Base-by-base conservation (phyloP, 2,888 invertebrate species). In the Drosophila fulvimacula region DNA sequence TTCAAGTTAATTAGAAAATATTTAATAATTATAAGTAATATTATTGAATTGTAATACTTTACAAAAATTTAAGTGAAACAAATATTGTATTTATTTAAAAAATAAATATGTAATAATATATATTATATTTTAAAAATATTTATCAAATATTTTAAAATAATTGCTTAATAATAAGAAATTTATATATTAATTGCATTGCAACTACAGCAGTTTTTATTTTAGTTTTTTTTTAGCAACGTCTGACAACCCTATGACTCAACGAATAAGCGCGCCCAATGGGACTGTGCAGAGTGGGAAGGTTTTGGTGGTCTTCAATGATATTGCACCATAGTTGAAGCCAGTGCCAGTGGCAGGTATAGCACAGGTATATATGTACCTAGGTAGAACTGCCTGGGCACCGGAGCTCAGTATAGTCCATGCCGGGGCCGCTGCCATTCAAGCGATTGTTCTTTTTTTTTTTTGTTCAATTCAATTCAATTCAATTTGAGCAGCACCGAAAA, bases 401-500 rank as follows among this genome's bases (percentile, higher is more conserved):
- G 65, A 44, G 46, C 27, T 46, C 15, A 5, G 11, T 46, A 46
- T n/a, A 46, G 57, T 70, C 49, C 55, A 55, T 56, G 55, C 32
- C 46, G 39, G 39, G 21, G 46, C 21, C 17, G 56, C 21, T 68
- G 53, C 62, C 75, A 60, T 76, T 76, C 76, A 76, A 56, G 52
- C 64, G 55, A 76, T 76, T 75, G 75, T 64, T 55, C 68, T 67
- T 76, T 79, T 71, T 79, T 71, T 79, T 71, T 80, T 70, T 81
- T 85, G 72, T 81, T 85, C 82, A 80, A 81, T 86, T 82, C 80
- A 81, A 84, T 30, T 89, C 81, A 83, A 88, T 89, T 81, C 81
- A 86, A 83, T 83, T 89, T 69, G 74, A 75, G 69, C 60, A 70
- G 76, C 76, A 69, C 62, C 81, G 81, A 88, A 82, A 82, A 89